A percentile compares a stretch with the other conserved stretches of the same genome.
Evolutionary conservation across 2,113 vertebrate species (phyloP).

Genomic region (Psittacula cyanocephala): DNA sequence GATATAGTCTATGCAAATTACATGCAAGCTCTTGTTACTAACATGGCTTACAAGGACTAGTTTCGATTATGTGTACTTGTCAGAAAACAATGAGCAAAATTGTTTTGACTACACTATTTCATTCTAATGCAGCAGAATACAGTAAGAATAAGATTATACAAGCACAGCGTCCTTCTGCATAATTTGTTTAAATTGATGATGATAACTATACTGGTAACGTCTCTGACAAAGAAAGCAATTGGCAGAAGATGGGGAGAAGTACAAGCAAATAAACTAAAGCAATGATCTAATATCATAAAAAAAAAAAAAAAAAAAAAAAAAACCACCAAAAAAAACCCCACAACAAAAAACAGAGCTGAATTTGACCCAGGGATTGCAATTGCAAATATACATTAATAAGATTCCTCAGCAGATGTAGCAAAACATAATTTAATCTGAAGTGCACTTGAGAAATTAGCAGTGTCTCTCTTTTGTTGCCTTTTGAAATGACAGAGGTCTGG

Average conservation of each 20-base stretch:
- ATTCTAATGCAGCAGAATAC: conserved; percentile 31
- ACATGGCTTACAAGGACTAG: neutral
- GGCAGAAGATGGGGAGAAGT: neutral
- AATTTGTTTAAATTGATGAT: conserved; percentile 39
- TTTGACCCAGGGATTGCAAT: conserved; percentile 41
- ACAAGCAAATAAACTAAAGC: conserved; percentile 29
- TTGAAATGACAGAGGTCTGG: conserved; percentile 53
- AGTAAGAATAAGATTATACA: conserved; percentile 28
- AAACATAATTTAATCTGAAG: conserved; percentile 65
- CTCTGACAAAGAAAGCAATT: conserved; percentile 40
- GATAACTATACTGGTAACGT: conserved; percentile 33
- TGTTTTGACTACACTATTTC: conserved; percentile 38
- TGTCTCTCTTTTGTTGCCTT: conserved; percentile 53
- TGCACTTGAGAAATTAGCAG: conserved; percentile 62
- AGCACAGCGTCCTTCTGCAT: neutral
- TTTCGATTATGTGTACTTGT: neutral
- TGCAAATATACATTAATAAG: conserved; percentile 47
- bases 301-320: neutral
- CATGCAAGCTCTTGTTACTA: neutral
- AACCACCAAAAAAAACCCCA: neutral
- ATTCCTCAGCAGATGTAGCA: conserved; percentile 40
- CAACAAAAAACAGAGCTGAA: neutral
- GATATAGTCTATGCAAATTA: neutral
- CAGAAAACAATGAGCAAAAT: conserved; percentile 12
- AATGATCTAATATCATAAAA: conserved; percentile 10